Percentiles rank a stretch among this genome's conserved stretches.
Evolutionary conservation across 2,888 invertebrate genomes (phyloP).

Genomic region (Allophyes oxyacanthae): DNA sequence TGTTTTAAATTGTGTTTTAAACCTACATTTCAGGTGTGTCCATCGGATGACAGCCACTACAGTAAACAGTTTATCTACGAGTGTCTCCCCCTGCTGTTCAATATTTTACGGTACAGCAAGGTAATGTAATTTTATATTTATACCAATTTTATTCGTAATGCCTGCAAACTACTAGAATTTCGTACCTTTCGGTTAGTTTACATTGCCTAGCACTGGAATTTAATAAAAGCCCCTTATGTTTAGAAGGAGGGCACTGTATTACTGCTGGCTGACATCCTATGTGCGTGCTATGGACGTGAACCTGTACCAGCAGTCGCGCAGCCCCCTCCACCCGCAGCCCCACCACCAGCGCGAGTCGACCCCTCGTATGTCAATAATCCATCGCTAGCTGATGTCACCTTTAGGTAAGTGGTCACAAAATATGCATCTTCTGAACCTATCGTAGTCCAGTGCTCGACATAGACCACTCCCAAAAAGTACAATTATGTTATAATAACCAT

Average conservation of each 20-base stretch:
- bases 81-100: slow-evolving; percentile 96
- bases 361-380: slow-evolving; percentile 98
- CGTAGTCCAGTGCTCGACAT: no score
- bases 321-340: slow-evolving; percentile 89
- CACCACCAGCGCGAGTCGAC: slow-evolving; percentile 94
- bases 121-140: slow-evolving; percentile 76
- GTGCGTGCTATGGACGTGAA: slow-evolving; percentile 96
- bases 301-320: slow-evolving; percentile 90
- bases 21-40: slow-evolving; percentile 90
- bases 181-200: no score
- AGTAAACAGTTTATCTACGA: slow-evolving; percentile 97
- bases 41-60: slow-evolving; percentile 93
- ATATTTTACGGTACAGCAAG: slow-evolving; percentile 97
- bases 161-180: no score
- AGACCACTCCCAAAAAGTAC: not conserved
- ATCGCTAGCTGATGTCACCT: slow-evolving; percentile 97
- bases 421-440: no score
- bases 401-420: slow-evolving; percentile 83
- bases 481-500: no score
- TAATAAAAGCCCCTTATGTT: slow-evolving; percentile 52
- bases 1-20: no score
- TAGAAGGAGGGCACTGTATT: slow-evolving; percentile 97
- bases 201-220: not conserved
- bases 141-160: not conserved
- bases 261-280: slow-evolving; percentile 96